phyloP scores from a whole-genome alignment of 2,797 vertebrate species.

The Bufotes viridis region DNA sequence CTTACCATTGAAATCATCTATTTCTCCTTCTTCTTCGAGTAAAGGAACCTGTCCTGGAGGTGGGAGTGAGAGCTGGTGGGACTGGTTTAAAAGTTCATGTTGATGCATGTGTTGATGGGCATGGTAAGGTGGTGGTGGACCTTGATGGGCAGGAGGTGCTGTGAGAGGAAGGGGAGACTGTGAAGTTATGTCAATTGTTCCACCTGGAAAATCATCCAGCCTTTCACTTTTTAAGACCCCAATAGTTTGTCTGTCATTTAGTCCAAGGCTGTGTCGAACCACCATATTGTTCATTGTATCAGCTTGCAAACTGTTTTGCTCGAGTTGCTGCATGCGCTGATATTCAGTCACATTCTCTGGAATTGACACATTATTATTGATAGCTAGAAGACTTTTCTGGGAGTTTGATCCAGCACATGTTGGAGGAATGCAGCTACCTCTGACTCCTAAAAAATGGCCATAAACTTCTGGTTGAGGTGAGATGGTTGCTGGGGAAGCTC shows the following conservation, averaged over 20 bases:
- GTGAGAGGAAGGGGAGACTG: slow-evolving; percentile 65
- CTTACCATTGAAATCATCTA: slow-evolving; percentile 77
- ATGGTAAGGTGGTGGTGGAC: slow-evolving; percentile 90
- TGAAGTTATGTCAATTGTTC: slow-evolving; percentile 54
- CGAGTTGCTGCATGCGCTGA: slow-evolving; percentile 80
- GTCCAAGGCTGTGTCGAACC: slow-evolving; percentile 81
- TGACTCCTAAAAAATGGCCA: slow-evolving; percentile 91
- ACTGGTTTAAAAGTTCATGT: slow-evolving; percentile 63
- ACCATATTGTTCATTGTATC: slow-evolving; percentile 83
- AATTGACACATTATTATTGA: slow-evolving; percentile 65
- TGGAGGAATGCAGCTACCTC: slow-evolving; percentile 86
- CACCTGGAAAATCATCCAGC: slow-evolving; percentile 68
- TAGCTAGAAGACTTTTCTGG: slow-evolving; percentile 70
- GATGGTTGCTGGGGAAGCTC: slow-evolving; percentile 79
- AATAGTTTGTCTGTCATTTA: slow-evolving; percentile 64
- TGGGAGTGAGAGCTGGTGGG: slow-evolving; percentile 65
- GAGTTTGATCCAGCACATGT: slow-evolving; percentile 67
- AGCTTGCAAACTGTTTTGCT: slow-evolving; percentile 77
- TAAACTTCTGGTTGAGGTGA: slow-evolving; percentile 90
- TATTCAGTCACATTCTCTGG: slow-evolving; percentile 71
- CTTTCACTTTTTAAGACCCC: slow-evolving; percentile 71
- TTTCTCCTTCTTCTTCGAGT: slow-evolving; percentile 85
- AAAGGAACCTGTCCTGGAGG: slow-evolving; percentile 69
- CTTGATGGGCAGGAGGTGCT: slow-evolving; percentile 73
- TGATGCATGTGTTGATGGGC: slow-evolving; percentile 77